Evolutionary conservation across 1,140 invertebrate species (phyloP), one percentile per base, ranked within the genome.

Genomic region (Lepidostoma basale): DNA sequence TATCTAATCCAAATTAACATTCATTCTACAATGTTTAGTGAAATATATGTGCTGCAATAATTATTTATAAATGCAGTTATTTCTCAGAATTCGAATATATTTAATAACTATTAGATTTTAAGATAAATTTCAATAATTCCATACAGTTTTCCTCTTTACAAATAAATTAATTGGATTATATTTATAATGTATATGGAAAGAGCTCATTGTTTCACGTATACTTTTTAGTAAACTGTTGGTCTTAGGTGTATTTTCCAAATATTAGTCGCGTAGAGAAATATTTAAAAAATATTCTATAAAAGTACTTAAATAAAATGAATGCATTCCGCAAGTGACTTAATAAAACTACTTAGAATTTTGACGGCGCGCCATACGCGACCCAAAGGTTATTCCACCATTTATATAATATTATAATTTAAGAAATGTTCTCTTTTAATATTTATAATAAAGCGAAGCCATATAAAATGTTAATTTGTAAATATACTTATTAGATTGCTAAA

Each of bases 301-400:
- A 25, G 25, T 62, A 45, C 42, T 30, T 26, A 59, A 8, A 59
- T 23, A n/a, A n/a, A n/a, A 60, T 33, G 39, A 49, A 56, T 66
- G 63, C 63, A 66, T 66, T 66, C 63, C 63, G 18, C 39, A 56
- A 56, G 63, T 66, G 63, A 66, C 63, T 66, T 66, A 56, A 28
- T 16, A 28, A 16, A 30, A 42, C 52, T 58, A 44, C 36, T 39
- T 56, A 56, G 36, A 58, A 23, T 30, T 30, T 39, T 58, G 36
- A 58, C 20, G n/a, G 8, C 3, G 18, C 25, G 47, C 22, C 47
- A n/a, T 6, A 25, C 25, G 20, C 47, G n/a, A 22, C n/a, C n/a
- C 25, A 52, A 52, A 52, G n/a, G 6, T 45, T 18, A 22, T 54
- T 26, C 14, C 12, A 54, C 10, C 14, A 14, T 6, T 14, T 45